Base-by-base conservation (phyloP, 1,140 invertebrate genomes). In the Penaeus chinensis region DNA sequence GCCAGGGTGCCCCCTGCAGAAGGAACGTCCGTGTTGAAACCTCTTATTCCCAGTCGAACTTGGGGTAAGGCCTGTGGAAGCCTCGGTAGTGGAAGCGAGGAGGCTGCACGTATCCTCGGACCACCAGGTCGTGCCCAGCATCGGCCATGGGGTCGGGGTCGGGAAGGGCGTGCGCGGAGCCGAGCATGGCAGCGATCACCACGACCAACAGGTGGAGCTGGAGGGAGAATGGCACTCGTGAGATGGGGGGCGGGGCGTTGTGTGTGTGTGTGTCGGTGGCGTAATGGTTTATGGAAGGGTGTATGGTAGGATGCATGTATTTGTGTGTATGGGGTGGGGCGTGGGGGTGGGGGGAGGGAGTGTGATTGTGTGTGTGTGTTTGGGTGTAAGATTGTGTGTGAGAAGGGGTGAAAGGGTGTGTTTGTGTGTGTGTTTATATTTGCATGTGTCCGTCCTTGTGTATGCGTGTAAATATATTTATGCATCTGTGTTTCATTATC, bases 21-120 rank as follows among this genome's bases (percentile, higher is more conserved):
- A 42, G 37, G 77, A 79, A 24, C 37, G 54, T 24, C 22, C 22
- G n/a, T 24, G 81, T 4, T 19, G 54, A 37, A 47, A 37, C 27
- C 18, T 5, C 24, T 85, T 42, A 84, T 24, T 61, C 47, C 69
- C 69, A 84, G n/a, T 37, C 11, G 11, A 32, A 19, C 16, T 63
- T 78, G 76, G 37, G 18, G 74, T 85, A 61, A 24, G 84, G 84
- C 20, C 84, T 54, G 27, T 78, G 20, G 60, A 85, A 85, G 24
- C 84, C 84, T 22, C 84, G 71, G 37, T 85, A 85, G 74, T 85
- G 84, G 74, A 85, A 85, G 54, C 84, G 71, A 8, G 84, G 84
- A 8, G 84, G 84, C 24, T 76, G 84, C 18, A 85, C 71, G 74
- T 76, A 85, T n/a, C 32, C 62, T 1, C 24, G 66, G 19, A 24